Conservation (phyloP, 2,888 invertebrate genomes). For the Acleris holmiana region DNA sequence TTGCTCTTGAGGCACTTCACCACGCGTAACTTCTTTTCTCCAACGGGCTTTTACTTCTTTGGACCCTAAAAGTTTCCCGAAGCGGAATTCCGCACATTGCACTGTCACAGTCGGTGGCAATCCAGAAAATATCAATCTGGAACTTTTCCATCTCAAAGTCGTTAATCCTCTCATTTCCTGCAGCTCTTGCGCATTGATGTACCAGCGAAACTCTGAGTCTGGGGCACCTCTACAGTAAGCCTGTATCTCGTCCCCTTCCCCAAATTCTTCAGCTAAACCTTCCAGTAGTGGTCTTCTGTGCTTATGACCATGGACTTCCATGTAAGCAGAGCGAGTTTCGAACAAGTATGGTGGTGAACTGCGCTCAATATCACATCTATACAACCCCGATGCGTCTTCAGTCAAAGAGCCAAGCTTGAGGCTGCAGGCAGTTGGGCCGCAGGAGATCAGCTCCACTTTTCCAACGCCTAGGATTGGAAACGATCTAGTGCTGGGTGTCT, state of each 20-base stretch:
- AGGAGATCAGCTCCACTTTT: conserved; percentile 63
- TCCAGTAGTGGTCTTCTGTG: conserved; percentile 65
- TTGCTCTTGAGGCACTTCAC: conserved; percentile 52
- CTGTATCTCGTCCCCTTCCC: conserved; percentile 65
- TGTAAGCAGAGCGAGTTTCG: conserved; percentile 62
- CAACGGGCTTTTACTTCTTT: conserved; percentile 62
- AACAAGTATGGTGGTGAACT: conserved; percentile 70
- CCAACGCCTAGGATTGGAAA: conserved; percentile 70
- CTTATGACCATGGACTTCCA: conserved; percentile 67
- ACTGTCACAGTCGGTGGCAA: conserved; percentile 75
- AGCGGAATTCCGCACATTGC: conserved; percentile 79
- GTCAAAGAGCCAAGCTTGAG: conserved; percentile 66
- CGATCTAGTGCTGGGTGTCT: conserved; percentile 67
- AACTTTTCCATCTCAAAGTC: conserved; percentile 57
- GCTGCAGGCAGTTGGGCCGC: conserved; percentile 69
- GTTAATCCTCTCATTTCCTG: conserved; percentile 59
- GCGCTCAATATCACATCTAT: conserved; percentile 73
- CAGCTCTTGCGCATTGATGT: conserved; percentile 67
- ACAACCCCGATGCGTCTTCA: conserved; percentile 70
- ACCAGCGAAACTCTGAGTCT: conserved; percentile 71
- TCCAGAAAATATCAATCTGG: conserved; percentile 67
- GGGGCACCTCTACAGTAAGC: conserved; percentile 68
- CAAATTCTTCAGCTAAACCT: conserved; percentile 65
- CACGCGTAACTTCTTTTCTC: conserved; percentile 49
- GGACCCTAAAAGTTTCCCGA: conserved; percentile 74